Percentiles rank a stretch among this genome's conserved stretches.
Conservation (phyloP, 2,888 invertebrate genomes). For the Drosophila koepferae region DNA sequence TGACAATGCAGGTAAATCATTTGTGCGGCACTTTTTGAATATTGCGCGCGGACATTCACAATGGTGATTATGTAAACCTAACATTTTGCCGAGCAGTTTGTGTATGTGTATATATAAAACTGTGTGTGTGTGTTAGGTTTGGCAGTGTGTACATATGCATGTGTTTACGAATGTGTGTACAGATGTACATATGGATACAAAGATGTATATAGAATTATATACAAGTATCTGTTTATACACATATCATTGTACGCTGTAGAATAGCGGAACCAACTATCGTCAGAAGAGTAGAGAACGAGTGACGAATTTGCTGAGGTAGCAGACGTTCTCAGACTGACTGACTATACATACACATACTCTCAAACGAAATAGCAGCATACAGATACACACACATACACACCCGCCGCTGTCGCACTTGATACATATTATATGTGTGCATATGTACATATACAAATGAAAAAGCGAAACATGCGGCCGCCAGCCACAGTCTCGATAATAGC, state of each 20-base stretch:
- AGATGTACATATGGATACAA: not conserved
- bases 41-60: conserved; percentile 55
- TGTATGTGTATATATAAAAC: conserved; percentile 12
- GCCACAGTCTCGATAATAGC: conserved; percentile 38
- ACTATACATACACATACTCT: conserved; percentile 34
- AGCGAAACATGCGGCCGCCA: conserved; percentile 53
- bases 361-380: conserved; percentile 22
- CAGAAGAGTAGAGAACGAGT: conserved; percentile 39
- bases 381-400: conserved; percentile 22
- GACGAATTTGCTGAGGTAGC: conserved; percentile 70
- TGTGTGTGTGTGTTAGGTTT: conserved; percentile 5
- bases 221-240: not conserved
- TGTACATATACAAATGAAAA: conserved; percentile 39
- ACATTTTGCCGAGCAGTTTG: conserved; percentile 39
- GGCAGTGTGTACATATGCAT: conserved; percentile 20
- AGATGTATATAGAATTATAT: not conserved
- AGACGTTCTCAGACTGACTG: conserved; percentile 69
- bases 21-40: conserved; percentile 33
- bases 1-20: conserved; percentile 3
- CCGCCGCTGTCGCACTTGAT: conserved; percentile 16
- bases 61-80: conserved; percentile 64
- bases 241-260: conserved; percentile 25
- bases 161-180: conserved; percentile 15
- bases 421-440: conserved; percentile 2
- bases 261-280: conserved; percentile 38